Evolutionary conservation across 1,140 invertebrate species (phyloP).

Genomic region (Aphis gossypii): DNA sequence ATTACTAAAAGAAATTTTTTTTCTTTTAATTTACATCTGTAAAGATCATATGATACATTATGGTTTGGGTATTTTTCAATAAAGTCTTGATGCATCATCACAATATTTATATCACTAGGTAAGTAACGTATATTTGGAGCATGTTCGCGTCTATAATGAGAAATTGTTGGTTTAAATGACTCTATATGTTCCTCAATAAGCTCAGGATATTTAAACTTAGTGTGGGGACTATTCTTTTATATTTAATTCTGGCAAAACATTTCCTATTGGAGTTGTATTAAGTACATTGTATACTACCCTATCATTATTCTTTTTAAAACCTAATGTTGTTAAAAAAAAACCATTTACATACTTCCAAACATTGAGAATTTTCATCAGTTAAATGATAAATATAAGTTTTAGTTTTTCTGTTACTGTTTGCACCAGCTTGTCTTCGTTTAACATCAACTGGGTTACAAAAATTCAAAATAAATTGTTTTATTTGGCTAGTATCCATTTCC

Average conservation of each 20-base stretch:
- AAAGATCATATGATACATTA: background rate
- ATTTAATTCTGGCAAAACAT: background rate
- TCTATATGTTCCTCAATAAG: conserved; percentile 1
- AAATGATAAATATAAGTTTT: conserved; percentile 18
- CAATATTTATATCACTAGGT: background rate
- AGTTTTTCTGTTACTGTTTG: conserved; percentile 2
- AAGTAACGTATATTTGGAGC: background rate
- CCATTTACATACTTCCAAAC: background rate
- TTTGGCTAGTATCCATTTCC: conserved; percentile 11
- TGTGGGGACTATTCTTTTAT: background rate
- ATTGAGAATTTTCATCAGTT: background rate
- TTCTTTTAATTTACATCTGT: conserved; percentile 31
- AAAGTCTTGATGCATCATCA: conserved; percentile 9
- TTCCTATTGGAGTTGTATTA: background rate
- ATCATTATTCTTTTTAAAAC: background rate
- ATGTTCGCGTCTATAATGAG: conserved; percentile 5
- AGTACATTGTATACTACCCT: background rate
- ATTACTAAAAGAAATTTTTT: conserved; percentile 19
- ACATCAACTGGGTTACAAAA: background rate
- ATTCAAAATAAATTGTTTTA: conserved; percentile 9
- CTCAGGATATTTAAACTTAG: background rate
- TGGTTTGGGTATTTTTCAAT: background rate
- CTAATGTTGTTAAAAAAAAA: conserved; percentile 2
- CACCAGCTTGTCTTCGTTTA: background rate
- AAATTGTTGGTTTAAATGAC: conserved; percentile 29